Conservation (phyloP, 1,140 invertebrate genomes). For the Aphelenchoides fujianensis region DNA sequence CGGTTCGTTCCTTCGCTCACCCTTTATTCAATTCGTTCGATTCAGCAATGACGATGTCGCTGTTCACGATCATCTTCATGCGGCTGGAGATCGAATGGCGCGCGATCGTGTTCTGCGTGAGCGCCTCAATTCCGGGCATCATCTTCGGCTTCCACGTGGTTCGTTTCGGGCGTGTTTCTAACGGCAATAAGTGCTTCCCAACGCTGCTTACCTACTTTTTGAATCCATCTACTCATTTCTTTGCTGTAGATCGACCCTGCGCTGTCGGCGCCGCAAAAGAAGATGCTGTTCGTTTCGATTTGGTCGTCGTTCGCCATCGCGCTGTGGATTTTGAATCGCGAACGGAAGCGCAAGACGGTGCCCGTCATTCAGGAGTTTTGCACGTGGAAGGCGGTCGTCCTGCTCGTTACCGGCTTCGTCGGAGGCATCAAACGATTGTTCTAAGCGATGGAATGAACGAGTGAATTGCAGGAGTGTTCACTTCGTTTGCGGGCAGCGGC, state of each 20-base stretch:
- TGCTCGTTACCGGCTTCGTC: conserved; percentile 47
- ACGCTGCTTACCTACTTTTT: too few relatives aligned
- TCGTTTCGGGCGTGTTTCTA: not conserved
- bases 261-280: conserved; percentile 45
- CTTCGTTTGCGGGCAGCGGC: conserved; percentile 55
- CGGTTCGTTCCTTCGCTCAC: conserved; percentile 43
- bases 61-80: conserved; percentile 40
- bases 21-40: conserved; percentile 5
- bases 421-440: too few relatives aligned
- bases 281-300: conserved; percentile 56
- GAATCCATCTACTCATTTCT: too few relatives aligned
- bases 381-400: conserved; percentile 35
- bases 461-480: conserved; percentile 53
- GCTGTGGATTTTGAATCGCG: conserved; percentile 47
- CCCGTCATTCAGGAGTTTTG: conserved; percentile 40
- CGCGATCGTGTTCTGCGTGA: conserved; percentile 34
- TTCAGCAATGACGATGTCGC: conserved; percentile 47
- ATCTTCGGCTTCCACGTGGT: conserved; percentile 37
- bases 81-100: conserved; percentile 44
- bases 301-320: conserved; percentile 56
- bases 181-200: too few relatives aligned
- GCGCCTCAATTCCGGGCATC: conserved; percentile 39
- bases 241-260: conserved; percentile 35
- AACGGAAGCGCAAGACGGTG: conserved; percentile 47
- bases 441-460: too few relatives aligned